Base-by-base conservation (phyloP, 1,140 invertebrate genomes). In the Sitobion miscanthi region DNA sequence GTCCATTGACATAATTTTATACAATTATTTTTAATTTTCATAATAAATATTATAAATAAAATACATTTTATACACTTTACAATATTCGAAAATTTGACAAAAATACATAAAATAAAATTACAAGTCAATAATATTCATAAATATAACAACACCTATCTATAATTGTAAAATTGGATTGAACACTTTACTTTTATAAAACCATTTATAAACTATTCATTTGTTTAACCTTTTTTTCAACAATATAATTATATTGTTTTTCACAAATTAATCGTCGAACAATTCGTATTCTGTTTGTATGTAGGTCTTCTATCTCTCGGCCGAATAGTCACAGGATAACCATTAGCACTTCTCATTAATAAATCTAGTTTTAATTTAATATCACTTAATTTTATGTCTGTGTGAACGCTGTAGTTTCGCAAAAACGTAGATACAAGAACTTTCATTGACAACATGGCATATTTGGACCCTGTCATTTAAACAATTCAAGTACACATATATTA, bases 371-470 rank as follows among this genome's bases (percentile, higher is more conserved):
- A 83, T 91, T 94, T 94, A 45, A 94, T 94, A 52, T 94, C 94
- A 86, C 93, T 92, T 94, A 94, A 93, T 90, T 94, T 94, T 1
- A 94, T 42, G 30, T 94, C 83, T 38, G 94, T 94, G 11, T 90
- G 89, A 9, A 90, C 38, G 38, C 93, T 94, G 93, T 92, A 94
- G 52, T 94, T 94, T 38, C 94, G 77, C 21, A 94, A 49, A 20
- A 94, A 88, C 14, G 94, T 94, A 1, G 94, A 94, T 85, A 94
- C 87, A 0, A 94, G 90, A 9, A 94, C 93, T 90, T 94, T 94
- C 94, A 94, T 94, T 5, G 94, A 94, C 45, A 94, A 38, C 93
- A 94, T 94, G 0, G 94, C 94, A 45, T 94, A 94, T 88, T 94
- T 94, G 14, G 94, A 93, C 49, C 94, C 94, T 94, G 57, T 6